Evolutionary conservation across 2,113 vertebrate species (phyloP).

Genomic region (Trachemys scripta): DNA sequence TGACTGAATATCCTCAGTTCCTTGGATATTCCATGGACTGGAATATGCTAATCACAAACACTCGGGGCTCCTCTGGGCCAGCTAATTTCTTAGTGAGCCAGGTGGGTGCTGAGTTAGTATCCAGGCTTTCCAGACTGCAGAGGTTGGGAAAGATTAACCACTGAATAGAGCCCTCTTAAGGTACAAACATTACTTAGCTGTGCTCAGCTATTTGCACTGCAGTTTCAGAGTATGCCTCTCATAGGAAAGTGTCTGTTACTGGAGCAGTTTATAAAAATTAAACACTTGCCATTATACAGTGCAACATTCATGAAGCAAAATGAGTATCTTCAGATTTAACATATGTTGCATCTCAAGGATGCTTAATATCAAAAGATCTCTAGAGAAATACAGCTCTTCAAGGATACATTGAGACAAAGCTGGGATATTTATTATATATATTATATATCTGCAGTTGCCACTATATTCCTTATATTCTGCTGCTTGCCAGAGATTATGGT

Average conservation of each 20-base stretch:
- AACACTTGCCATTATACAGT: slow-evolving; percentile 74
- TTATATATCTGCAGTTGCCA: neutral
- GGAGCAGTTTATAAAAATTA: slow-evolving; percentile 74
- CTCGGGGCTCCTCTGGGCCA: slow-evolving; percentile 23
- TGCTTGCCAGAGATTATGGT: neutral
- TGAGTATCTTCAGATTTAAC: slow-evolving; percentile 76
- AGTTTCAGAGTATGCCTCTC: slow-evolving; percentile 69
- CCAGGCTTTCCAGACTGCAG: slow-evolving; percentile 56
- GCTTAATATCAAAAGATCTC: slow-evolving; percentile 77
- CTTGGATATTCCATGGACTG: slow-evolving; percentile 39
- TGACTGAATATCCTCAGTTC: slow-evolving; percentile 31
- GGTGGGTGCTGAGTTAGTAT: slow-evolving; percentile 70
- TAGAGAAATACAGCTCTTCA: slow-evolving; percentile 66
- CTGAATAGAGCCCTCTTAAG: slow-evolving; percentile 45
- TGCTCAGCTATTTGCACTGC: slow-evolving; percentile 50
- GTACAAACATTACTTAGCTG: slow-evolving; percentile 57
- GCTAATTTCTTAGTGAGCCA: slow-evolving; percentile 66
- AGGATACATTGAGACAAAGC: slow-evolving; percentile 54
- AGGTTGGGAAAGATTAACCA: slow-evolving; percentile 60
- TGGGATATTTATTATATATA: neutral
- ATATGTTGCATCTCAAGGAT: slow-evolving; percentile 66
- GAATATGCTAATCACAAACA: slow-evolving; percentile 36
- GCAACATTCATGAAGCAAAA: slow-evolving; percentile 77
- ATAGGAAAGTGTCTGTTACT: slow-evolving; percentile 71
- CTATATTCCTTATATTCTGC: neutral